Conservation (phyloP, 1,140 invertebrate species). For the Diabrotica virgifera region DNA sequence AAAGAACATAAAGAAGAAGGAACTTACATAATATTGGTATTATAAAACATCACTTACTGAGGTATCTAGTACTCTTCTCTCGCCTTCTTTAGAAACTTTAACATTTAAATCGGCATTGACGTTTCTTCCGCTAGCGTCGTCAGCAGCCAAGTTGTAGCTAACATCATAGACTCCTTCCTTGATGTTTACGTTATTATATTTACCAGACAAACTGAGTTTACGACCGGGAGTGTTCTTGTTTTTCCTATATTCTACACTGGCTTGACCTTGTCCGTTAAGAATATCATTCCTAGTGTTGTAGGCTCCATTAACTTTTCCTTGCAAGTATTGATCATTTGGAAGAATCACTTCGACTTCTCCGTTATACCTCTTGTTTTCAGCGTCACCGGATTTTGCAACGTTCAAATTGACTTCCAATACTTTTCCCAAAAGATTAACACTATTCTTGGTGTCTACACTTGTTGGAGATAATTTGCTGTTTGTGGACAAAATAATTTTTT, state of each 20-base stretch:
- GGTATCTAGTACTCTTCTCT: constrained; percentile 43
- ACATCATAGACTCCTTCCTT: constrained; percentile 48
- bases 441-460: constrained; percentile 64
- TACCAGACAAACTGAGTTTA: constrained; percentile 44
- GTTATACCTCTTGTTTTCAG: constrained; percentile 48
- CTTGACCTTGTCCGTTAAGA: constrained; percentile 46
- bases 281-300: constrained; percentile 46
- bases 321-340: constrained; percentile 56
- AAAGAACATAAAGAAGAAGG: too few species aligned
- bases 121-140: constrained; percentile 47
- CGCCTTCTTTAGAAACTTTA: constrained; percentile 47
- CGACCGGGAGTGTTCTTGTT: constrained; percentile 54
- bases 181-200: constrained; percentile 47
- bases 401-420: constrained; percentile 58
- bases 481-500: constrained; percentile 62
- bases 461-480: constrained; percentile 56
- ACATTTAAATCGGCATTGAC: constrained; percentile 46
- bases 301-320: constrained; percentile 51
- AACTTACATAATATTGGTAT: too few species aligned
- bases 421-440: constrained; percentile 54
- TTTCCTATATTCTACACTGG: constrained; percentile 51
- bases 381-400: constrained; percentile 46
- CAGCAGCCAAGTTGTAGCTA: constrained; percentile 40
- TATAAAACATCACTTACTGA: constrained; percentile 39
- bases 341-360: constrained; percentile 55